phyloP scores from a whole-genome alignment of 2,888 invertebrate genomes.

The Glomeris marginata region DNA sequence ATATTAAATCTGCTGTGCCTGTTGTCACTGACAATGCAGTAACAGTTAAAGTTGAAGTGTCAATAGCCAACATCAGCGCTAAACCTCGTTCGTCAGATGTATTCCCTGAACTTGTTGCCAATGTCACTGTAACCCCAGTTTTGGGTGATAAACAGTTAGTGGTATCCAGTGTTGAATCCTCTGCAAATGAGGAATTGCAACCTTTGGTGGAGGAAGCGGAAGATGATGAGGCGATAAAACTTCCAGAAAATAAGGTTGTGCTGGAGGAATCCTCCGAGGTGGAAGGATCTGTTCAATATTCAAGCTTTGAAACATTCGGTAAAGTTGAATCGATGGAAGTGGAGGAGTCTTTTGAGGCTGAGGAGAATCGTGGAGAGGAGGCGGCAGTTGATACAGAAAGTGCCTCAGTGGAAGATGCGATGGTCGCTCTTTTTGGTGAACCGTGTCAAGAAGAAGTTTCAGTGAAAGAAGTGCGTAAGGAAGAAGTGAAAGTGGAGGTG shows the following conservation, averaged over 20 bases:
- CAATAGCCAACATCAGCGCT: too few species aligned
- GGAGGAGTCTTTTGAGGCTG: too few species aligned
- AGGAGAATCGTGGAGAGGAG: too few species aligned
- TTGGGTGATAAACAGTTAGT: background rate
- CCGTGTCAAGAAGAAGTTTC: too few species aligned
- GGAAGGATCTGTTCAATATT: background rate
- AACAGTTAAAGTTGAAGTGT: background rate
- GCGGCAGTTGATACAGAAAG: too few species aligned
- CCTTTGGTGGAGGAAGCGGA: background rate
- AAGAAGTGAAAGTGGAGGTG: slow-evolving; percentile 1
- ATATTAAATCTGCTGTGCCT: background rate
- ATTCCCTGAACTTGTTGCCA: background rate
- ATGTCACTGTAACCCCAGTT: background rate
- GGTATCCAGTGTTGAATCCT: background rate
- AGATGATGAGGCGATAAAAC: background rate
- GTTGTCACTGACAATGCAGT: background rate
- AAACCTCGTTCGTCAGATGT: background rate
- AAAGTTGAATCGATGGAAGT: background rate
- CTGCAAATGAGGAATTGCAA: background rate
- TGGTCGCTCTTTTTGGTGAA: too few species aligned
- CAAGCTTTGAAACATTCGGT: background rate
- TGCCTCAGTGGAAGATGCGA: too few species aligned
- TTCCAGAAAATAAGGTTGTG: background rate
- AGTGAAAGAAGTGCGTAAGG: background rate
- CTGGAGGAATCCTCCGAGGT: background rate